Conservation (phyloP, 2,888 invertebrate species). For the Phyto melanocephala region DNA sequence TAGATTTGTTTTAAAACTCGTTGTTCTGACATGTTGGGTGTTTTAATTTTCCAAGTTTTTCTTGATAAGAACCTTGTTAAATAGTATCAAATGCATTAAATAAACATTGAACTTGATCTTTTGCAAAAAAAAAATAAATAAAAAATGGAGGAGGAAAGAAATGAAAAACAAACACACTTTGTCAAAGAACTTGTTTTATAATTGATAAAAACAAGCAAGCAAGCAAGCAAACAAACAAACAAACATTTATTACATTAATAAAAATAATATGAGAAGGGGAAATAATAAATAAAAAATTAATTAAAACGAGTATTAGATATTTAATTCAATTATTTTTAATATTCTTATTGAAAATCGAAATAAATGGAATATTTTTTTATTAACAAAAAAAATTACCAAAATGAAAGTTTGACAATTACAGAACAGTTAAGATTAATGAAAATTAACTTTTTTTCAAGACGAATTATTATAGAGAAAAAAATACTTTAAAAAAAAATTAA, state of each 20-base stretch:
- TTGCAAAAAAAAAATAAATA: constrained; percentile 12
- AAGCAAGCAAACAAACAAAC: not conserved
- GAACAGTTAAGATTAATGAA: not conserved
- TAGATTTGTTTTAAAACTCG: not conserved
- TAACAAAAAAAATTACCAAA: no score
- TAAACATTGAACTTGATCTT: constrained; percentile 66
- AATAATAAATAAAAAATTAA: not conserved
- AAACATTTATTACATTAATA: constrained; percentile 42
- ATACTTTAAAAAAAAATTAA: no score
- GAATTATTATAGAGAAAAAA: no score
- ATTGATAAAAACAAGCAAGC: constrained; percentile 33
- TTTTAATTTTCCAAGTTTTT: constrained; percentile 61
- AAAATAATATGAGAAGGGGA: constrained; percentile 34
- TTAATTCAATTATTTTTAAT: not conserved
- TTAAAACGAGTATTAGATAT: not conserved
- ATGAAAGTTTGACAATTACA: no score
- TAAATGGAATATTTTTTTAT: not conserved
- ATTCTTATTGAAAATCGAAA: not conserved
- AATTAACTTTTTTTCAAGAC: no score
- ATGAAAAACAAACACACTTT: constrained; percentile 12
- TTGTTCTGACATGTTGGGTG: constrained; percentile 43
- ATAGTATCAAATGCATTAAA: constrained; percentile 58
- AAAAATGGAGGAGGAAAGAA: constrained; percentile 46
- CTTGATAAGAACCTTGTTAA: constrained; percentile 64
- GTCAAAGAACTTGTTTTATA: constrained; percentile 54